Conservation (phyloP, 2,113 vertebrate genomes). For the Psophia crepitans region DNA sequence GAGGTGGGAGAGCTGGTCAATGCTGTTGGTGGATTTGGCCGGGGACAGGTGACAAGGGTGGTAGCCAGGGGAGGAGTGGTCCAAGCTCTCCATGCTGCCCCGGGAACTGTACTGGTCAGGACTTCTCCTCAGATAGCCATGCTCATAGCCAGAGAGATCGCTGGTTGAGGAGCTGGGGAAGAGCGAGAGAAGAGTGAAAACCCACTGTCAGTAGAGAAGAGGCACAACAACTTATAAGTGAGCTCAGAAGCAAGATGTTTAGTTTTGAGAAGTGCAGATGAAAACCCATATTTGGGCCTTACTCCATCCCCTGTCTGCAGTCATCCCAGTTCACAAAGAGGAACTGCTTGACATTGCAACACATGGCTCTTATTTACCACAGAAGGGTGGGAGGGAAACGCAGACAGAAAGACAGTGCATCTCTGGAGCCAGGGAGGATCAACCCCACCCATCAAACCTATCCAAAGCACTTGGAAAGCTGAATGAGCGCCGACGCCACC, state of each 20-base stretch:
- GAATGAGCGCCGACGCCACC: neutral
- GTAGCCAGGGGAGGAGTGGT: conserved; percentile 80
- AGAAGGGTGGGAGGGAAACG: neutral
- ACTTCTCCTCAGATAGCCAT: conserved; percentile 88
- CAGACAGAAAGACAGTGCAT: neutral
- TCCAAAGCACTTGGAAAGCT: conserved; percentile 41
- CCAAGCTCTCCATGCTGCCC: conserved; percentile 96
- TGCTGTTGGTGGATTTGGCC: conserved; percentile 91
- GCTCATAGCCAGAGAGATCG: conserved; percentile 85
- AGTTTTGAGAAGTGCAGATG: conserved; percentile 64
- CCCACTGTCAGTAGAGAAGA: conserved; percentile 13
- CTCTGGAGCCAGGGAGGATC: conserved; percentile 40
- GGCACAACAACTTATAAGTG: conserved; percentile 64
- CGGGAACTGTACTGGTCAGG: conserved; percentile 94
- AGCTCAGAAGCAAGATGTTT: conserved; percentile 71
- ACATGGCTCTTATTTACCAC: conserved; percentile 63
- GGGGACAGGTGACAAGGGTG: conserved; percentile 88
- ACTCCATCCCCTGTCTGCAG: conserved; percentile 59
- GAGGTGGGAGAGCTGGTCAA: conserved; percentile 86
- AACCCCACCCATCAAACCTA: conserved; percentile 7
- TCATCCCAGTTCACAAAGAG: conserved; percentile 63
- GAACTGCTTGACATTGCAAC: conserved; percentile 66
- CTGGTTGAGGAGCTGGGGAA: conserved; percentile 85
- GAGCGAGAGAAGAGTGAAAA: conserved; percentile 15
- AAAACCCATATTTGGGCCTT: conserved; percentile 76